Evolutionary conservation across 2,888 invertebrate genomes (phyloP), one percentile per base, ranked within the genome.

Genomic region (Pseudoips prasinana): DNA sequence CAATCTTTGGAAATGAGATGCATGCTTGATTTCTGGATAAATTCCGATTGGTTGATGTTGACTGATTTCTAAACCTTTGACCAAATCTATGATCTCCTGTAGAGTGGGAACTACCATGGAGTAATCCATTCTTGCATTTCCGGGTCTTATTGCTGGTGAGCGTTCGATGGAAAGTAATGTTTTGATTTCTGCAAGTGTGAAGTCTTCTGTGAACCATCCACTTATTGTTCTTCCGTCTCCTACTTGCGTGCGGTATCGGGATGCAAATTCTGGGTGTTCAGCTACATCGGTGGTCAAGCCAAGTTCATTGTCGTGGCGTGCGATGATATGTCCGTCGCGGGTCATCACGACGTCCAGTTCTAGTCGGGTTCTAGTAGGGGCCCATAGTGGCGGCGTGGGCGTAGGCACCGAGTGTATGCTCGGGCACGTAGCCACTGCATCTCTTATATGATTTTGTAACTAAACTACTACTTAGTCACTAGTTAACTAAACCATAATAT

Each of bases 131-230:
- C 85, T 66, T 5, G 75, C 63, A 33, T 86, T 88, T 1, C 86
- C 86, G 1, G 84, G 82, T 37, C 87, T 65, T 5, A 67, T 64
- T 1, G 34, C 42, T 0, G 85, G 83, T 10, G 87, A 82, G 7
- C 84, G 74, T 64, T 88, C 87, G 14, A 76, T 69, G 1, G 80
- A 70, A 17, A 75, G 71, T 18, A 88, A 52, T 0, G 73, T 73
- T 59, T 88, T 88, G 2, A 88, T 60, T 58, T 88, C 87, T 2
- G 61, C 74, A 1, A 88, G 63, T 7, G 85, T 85, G 36, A 87
- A 88, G 41, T 88, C 86, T 72, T 87, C 87, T 1, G 76, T 75
- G 42, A 86, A 88, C 86, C 86, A 88, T 5, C 80, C 86, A 18
- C 51, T 72, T 2, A 76, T 25, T 46, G 55, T 43, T 0, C 22